phyloP scores from a whole-genome alignment of 2,113 vertebrate genomes.

The Antechinus flavipes region DNA sequence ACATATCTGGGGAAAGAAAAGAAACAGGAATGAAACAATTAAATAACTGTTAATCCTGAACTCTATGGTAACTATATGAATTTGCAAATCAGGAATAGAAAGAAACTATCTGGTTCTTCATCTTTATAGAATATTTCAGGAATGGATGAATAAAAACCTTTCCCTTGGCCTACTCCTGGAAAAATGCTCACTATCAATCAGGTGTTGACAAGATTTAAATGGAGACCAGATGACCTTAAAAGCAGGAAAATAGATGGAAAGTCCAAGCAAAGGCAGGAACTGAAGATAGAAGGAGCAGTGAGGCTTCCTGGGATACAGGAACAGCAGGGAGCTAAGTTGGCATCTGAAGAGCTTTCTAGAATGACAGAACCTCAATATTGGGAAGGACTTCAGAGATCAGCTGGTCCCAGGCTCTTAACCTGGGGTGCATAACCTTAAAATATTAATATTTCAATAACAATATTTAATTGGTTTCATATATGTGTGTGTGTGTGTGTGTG shows the following conservation, averaged over 20 bases:
- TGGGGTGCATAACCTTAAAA: neutral
- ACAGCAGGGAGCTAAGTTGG: neutral
- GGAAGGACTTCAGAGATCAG: neutral
- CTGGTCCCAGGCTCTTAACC: neutral
- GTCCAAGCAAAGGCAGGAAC: neutral
- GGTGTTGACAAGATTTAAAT: neutral
- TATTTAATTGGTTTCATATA: too few relatives aligned
- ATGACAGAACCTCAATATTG: neutral
- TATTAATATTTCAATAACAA: neutral
- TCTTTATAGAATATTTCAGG: neutral
- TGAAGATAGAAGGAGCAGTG: neutral
- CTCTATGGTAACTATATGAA: neutral
- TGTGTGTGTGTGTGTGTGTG: too few relatives aligned
- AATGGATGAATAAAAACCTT: neutral
- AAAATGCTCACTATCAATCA: neutral
- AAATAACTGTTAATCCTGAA: neutral
- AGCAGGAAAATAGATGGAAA: neutral
- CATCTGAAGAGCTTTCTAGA: neutral
- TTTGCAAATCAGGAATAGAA: neutral
- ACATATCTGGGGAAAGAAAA: neutral
- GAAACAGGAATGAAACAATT: neutral
- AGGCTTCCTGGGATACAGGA: neutral
- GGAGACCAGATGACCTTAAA: neutral
- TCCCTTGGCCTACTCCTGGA: neutral
- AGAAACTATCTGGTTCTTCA: neutral